phyloP scores from a whole-genome alignment of 37 sponge, comb jelly and placozoan genomes.

The Mnemiopsis leidyi region DNA sequence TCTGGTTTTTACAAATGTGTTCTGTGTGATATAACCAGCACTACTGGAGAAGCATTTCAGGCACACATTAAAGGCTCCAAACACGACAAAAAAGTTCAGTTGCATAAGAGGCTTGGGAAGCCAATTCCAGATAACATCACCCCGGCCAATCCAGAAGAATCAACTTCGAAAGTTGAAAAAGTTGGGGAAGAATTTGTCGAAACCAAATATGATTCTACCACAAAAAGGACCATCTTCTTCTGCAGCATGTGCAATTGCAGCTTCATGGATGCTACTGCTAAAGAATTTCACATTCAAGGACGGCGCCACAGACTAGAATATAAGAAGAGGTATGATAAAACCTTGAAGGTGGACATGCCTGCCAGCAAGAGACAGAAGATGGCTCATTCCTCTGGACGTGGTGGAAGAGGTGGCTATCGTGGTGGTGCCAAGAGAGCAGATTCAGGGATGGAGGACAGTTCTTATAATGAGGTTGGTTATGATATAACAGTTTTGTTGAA shows the following conservation, averaged over 20 bases:
- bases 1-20: conserved; percentile 72
- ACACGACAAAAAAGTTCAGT: conserved; percentile 80
- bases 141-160: neutral
- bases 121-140: conserved; percentile 76
- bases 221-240: conserved; percentile 41
- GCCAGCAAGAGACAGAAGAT: conserved; percentile 62
- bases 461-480: conserved; percentile 27
- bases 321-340: conserved; percentile 58
- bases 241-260: conserved; percentile 64
- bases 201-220: conserved; percentile 55
- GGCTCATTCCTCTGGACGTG: neutral
- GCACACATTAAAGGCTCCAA: conserved; percentile 85
- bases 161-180: conserved; percentile 21
- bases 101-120: conserved; percentile 80
- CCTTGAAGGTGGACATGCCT: conserved; percentile 49
- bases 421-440: neutral
- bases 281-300: conserved; percentile 48
- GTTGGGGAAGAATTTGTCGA: conserved; percentile 49
- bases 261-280: conserved; percentile 64
- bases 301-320: conserved; percentile 53
- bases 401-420: conserved; percentile 29
- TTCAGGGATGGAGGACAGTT: neutral
- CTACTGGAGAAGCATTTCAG: conserved; percentile 78
- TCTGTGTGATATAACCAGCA: conserved; percentile 83
- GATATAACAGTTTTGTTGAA: no score